Evolutionary conservation across 35 echinoderm and acorn worm species (phyloP).

Genomic region (Strongylocentrotus purpuratus): DNA sequence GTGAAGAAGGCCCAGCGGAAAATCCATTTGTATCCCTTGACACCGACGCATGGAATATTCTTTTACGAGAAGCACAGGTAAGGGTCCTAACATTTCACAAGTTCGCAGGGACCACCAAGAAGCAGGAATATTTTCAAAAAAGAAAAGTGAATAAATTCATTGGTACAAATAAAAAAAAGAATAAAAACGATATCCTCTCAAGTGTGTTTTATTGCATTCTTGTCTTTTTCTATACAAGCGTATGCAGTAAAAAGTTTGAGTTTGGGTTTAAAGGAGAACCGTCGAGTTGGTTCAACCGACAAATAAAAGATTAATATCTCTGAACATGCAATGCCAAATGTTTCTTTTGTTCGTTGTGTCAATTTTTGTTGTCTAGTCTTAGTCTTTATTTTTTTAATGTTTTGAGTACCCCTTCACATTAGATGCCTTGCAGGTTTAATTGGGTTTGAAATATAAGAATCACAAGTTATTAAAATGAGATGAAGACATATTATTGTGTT

Average conservation of each 20-base stretch:
- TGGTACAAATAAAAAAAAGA: conserved; percentile 18
- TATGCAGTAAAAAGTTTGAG: not conserved
- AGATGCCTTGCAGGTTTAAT: not conserved
- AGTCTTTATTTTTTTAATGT: not conserved
- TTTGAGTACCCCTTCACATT: not conserved
- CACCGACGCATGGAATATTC: conserved; percentile 93
- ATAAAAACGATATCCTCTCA: not conserved
- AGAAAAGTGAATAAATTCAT: not conserved
- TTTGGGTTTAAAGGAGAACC: not conserved
- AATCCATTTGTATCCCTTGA: conserved; percentile 82
- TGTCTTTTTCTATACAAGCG: not conserved
- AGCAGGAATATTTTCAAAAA: not conserved
- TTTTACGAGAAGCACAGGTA: conserved; percentile 96
- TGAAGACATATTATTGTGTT: not conserved
- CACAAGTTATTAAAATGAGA: not conserved
- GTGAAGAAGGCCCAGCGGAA: conserved; percentile 98
- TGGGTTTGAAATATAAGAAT: not conserved
- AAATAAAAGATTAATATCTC: not conserved
- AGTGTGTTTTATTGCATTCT: conserved; percentile 35
- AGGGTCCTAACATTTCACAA: not conserved
- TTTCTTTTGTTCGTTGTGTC: not conserved
- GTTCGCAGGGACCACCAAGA: not conserved
- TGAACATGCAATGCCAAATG: not conserved
- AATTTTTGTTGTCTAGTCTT: not conserved
- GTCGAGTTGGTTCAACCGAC: not conserved